Evolutionary conservation across 2,888 invertebrate genomes (phyloP), one percentile per base, ranked within the genome.

Genomic region (Colletes collaris): DNA sequence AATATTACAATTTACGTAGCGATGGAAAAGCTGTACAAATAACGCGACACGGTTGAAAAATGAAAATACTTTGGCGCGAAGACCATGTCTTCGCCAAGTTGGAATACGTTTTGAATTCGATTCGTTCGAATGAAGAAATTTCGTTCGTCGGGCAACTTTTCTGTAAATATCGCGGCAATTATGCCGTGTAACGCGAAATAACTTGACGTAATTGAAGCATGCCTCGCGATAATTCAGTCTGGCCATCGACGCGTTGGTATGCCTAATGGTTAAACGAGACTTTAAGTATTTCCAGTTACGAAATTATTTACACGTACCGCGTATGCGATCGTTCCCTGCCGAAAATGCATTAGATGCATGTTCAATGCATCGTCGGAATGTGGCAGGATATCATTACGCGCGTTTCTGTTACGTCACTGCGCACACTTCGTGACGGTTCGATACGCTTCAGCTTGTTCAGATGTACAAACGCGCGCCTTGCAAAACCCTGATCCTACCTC

Each of bases 381-480:
- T 70, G 66, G 70, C 58, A 78, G 74, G 80, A 74, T 81, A 81
- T 77, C 59, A 55, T 79, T 74, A 70, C 66, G 58, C 69, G 66
- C 53, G 59, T 74, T 78, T 74, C 69, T 40, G 70, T 81, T 81
- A 79, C 80, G 67, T 81, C 80, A 81, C 19, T 40, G 46, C 4
- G 66, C 10, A 35, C 69, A 75, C 55, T 60, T 74, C 70, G 80
- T 79, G 79, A 79, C 74, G 79, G 75, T 79, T 74, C 80, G 80
- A 79, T 79, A 81, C 80, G 66, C 79, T 79, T 63, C 80, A 52
- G 63, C 58, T 59, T 74, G 70, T 59, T 59, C 63, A 64, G 74
- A 74, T 63, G 74, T 79, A 67, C 80, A 79, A 74, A 81, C 55
- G 40, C 53, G 8, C 58, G 37, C 40, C 73, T 79, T 80, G 73